Conservation (phyloP, 1,140 invertebrate species). For the Cotesia glomerata region DNA sequence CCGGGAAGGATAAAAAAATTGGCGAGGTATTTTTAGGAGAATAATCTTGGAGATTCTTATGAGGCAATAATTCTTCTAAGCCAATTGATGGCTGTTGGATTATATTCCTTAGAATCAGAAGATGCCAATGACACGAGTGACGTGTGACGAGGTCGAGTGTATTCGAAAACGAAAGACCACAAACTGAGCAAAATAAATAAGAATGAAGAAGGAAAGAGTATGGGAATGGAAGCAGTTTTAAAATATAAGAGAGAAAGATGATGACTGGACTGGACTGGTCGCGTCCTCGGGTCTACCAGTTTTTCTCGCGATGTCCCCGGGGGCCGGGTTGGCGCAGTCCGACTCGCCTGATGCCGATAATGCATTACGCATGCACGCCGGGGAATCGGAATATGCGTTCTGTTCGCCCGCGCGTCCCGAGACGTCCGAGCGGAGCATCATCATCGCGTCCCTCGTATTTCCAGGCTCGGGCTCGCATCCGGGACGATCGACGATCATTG, state of each 20-base stretch:
- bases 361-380: slow-evolving; percentile 47
- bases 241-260: slow-evolving; percentile 21
- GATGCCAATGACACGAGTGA: background rate
- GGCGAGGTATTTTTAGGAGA: no score
- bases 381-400: slow-evolving; percentile 7
- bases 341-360: slow-evolving; percentile 11
- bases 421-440: background rate
- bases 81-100: background rate
- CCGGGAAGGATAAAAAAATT: no score
- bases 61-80: background rate
- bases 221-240: slow-evolving; percentile 36
- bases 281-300: slow-evolving; percentile 43
- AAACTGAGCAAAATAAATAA: slow-evolving; percentile 15
- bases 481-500: background rate
- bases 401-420: background rate
- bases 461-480: background rate
- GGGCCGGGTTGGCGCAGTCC: slow-evolving; percentile 14
- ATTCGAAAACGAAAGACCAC: slow-evolving; percentile 5
- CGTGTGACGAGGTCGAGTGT: no score
- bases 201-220: slow-evolving; percentile 31
- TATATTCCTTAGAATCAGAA: background rate
- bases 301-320: slow-evolving; percentile 42
- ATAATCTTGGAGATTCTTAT: no score
- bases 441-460: background rate
- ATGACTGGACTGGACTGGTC: slow-evolving; percentile 42